These are phyloP conservation scores for Dicycla oo DNA, from an alignment of 2,888 invertebrate species.

Conservation along the genomic window DNA sequence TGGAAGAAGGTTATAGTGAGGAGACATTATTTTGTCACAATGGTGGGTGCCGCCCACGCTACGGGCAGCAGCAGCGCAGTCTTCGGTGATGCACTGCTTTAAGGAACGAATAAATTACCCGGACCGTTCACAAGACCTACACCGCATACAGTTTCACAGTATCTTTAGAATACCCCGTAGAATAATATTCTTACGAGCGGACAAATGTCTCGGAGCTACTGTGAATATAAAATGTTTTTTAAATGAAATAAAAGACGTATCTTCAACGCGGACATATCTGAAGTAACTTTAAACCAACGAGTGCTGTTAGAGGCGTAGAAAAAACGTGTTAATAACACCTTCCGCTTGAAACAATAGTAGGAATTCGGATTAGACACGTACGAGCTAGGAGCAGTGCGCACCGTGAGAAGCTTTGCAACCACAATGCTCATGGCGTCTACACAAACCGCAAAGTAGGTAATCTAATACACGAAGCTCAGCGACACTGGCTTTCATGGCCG, in stretches of 20 bases:
- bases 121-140: slow-evolving; percentile 79
- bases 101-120: slow-evolving; percentile 89
- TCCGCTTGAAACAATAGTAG: slow-evolving; percentile 74
- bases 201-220: slow-evolving; percentile 61
- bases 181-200: slow-evolving; percentile 76
- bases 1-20: slow-evolving; percentile 84
- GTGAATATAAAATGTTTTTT: slow-evolving; percentile 57
- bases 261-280: slow-evolving; percentile 9
- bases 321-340: slow-evolving; percentile 68
- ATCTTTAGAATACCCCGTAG: slow-evolving; percentile 78
- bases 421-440: slow-evolving; percentile 87
- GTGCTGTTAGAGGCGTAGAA: slow-evolving; percentile 58
- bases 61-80: slow-evolving; percentile 83
- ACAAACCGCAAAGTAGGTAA: slow-evolving; percentile 88
- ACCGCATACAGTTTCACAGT: slow-evolving; percentile 80
- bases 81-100: slow-evolving; percentile 89
- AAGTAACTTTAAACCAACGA: slow-evolving; percentile 52
- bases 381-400: slow-evolving; percentile 74
- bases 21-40: slow-evolving; percentile 90
- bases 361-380: slow-evolving; percentile 76
- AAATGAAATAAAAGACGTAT: slow-evolving; percentile 51
- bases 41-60: slow-evolving; percentile 88
- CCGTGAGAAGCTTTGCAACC: slow-evolving; percentile 87
- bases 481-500: slow-evolving; percentile 88
- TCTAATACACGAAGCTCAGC: slow-evolving; percentile 89